phyloP scores from a whole-genome alignment of 2,888 invertebrate species.

The Tuta absoluta region DNA sequence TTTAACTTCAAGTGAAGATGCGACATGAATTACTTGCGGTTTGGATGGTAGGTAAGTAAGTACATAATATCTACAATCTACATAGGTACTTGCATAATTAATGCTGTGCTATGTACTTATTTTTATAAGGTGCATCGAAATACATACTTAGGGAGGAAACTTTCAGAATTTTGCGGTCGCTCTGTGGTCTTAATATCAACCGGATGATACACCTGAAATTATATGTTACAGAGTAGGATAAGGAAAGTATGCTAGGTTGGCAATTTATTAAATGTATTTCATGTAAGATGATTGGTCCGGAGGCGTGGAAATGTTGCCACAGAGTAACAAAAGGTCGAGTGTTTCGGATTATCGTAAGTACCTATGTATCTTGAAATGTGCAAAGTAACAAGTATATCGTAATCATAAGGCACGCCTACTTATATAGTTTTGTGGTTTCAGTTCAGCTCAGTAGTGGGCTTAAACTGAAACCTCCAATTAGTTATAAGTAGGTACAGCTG shows the following conservation, averaged over 20 bases:
- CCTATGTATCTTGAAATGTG: neutral
- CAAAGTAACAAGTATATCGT: neutral
- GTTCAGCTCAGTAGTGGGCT: neutral
- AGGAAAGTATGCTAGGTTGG: neutral
- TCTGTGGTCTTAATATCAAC: slow-evolving; percentile 5
- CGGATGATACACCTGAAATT: neutral
- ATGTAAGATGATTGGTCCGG: neutral
- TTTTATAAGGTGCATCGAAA: neutral
- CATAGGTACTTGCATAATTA: neutral
- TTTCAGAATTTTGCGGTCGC: neutral
- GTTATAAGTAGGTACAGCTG: neutral
- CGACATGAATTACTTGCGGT: no score
- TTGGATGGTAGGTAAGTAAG: no score
- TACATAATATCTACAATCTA: no score
- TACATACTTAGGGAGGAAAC: neutral
- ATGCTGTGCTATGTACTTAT: neutral
- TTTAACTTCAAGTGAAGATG: no score
- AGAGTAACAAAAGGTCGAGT: neutral
- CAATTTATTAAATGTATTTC: neutral
- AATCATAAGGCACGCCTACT: neutral
- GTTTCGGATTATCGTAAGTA: neutral
- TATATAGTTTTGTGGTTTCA: neutral
- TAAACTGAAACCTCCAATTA: neutral
- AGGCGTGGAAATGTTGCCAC: neutral
- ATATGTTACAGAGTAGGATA: neutral